Conservation (phyloP, 1,140 invertebrate genomes). For the Drosophila insularis region DNA sequence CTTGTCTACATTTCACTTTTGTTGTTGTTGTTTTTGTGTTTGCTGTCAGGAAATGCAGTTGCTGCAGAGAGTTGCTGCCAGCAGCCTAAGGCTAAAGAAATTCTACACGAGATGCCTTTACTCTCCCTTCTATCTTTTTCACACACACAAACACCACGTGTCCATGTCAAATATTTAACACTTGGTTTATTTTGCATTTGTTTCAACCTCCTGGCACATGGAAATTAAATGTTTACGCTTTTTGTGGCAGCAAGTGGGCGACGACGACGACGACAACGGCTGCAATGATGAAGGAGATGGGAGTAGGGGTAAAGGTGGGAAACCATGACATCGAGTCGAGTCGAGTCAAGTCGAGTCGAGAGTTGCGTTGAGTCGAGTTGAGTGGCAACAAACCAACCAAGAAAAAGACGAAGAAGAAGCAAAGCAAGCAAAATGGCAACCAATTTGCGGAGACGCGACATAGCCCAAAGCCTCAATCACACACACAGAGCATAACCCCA, state of each 20-base stretch:
- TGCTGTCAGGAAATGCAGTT: slow-evolving; percentile 75
- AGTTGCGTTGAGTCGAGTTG: slow-evolving; percentile 28
- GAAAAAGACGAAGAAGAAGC: slow-evolving; percentile 11
- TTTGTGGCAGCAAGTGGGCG: slow-evolving; percentile 75
- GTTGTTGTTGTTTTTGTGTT: slow-evolving; percentile 22
- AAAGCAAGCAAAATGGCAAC: slow-evolving; percentile 50
- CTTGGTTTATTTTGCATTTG: slow-evolving; percentile 73
- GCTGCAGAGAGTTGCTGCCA: slow-evolving; percentile 43
- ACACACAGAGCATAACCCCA: neutral
- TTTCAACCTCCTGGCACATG: slow-evolving; percentile 54
- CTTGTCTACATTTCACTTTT: slow-evolving; percentile 33
- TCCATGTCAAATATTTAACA: slow-evolving; percentile 78
- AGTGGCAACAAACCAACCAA: slow-evolving; percentile 11
- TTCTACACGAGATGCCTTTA: slow-evolving; percentile 21
- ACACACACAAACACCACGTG: slow-evolving; percentile 18
- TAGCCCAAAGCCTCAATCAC: slow-evolving; percentile 4
- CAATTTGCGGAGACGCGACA: slow-evolving; percentile 35
- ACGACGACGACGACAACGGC: slow-evolving; percentile 10
- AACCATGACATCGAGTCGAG: slow-evolving; percentile 29
- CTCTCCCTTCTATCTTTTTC: neutral
- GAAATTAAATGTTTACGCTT: slow-evolving; percentile 81
- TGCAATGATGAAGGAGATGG: neutral
- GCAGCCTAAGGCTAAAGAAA: slow-evolving; percentile 23
- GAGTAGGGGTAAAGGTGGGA: too few species aligned
- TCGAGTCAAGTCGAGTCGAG: slow-evolving; percentile 34